Conservation (phyloP, 2,797 vertebrate genomes). For the Pseudopleuronectes americanus region DNA sequence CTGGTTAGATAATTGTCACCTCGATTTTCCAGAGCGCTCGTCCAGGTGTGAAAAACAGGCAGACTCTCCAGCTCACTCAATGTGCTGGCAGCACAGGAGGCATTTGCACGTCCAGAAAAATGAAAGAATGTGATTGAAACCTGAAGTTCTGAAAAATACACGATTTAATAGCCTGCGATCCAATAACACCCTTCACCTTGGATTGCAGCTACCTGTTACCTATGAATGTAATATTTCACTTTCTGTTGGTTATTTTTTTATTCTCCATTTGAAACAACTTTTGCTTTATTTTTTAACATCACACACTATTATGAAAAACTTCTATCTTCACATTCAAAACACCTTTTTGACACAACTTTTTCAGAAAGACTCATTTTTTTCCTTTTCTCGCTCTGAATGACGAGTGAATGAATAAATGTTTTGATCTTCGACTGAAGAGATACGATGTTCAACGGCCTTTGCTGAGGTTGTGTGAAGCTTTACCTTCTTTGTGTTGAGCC, state of each 20-base stretch:
- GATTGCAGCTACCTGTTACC: neutral
- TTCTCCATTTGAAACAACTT: neutral
- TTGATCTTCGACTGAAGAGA: neutral
- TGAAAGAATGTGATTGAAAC: constrained; percentile 19
- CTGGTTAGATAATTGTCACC: neutral
- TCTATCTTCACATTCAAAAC: neutral
- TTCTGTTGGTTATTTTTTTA: neutral
- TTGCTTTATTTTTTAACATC: neutral
- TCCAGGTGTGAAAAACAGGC: constrained; percentile 50
- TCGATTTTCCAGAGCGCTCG: constrained; percentile 7
- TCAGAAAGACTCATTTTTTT: neutral
- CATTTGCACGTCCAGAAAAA: constrained; percentile 36
- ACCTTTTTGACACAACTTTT: neutral
- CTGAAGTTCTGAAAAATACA: constrained; percentile 15
- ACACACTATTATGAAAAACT: neutral
- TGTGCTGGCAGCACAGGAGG: constrained; percentile 20
- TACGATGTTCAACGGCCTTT: neutral
- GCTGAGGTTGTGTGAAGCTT: neutral
- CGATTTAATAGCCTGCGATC: neutral
- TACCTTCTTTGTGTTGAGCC: neutral
- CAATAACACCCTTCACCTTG: neutral
- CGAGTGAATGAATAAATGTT: neutral
- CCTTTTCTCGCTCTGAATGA: neutral
- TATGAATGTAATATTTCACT: neutral
- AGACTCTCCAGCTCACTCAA: constrained; percentile 21